Evolutionary conservation across 2,113 vertebrate species (phyloP).

Genomic region (Urocynchramus pylzowi): DNA sequence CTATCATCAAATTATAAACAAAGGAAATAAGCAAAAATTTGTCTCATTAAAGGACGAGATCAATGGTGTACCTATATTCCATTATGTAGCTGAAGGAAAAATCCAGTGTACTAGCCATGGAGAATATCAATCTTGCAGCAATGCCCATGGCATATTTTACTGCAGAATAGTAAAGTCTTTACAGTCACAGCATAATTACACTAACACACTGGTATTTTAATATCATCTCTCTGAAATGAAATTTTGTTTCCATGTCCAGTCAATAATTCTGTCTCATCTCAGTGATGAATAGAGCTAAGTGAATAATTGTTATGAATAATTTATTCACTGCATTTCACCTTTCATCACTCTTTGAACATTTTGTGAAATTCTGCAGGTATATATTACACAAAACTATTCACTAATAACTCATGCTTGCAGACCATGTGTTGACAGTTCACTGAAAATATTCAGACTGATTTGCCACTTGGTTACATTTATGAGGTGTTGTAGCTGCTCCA

Average conservation of each 20-base stretch:
- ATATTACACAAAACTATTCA: background rate
- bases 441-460: background rate
- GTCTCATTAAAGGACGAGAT: background rate
- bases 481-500: background rate
- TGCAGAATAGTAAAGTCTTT: conserved; percentile 41
- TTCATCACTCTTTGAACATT: conserved; percentile 22
- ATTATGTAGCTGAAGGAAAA: background rate
- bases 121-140: conserved; percentile 38
- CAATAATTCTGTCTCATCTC: conserved; percentile 59
- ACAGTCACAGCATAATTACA: conserved; percentile 39
- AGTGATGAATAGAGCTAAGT: conserved; percentile 43
- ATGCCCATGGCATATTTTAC: conserved; percentile 20
- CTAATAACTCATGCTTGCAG: background rate
- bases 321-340: conserved; percentile 50
- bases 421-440: background rate
- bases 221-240: conserved; percentile 41
- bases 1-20: background rate
- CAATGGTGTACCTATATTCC: background rate
- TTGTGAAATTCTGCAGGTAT: background rate
- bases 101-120: background rate
- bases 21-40: background rate
- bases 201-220: background rate
- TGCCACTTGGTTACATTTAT: background rate
- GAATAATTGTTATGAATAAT: conserved; percentile 59
- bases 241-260: conserved; percentile 62